These are phyloP conservation scores for Parapsyche elsis DNA, from an alignment of 1,140 invertebrate genomes.

Conservation along the genomic window DNA sequence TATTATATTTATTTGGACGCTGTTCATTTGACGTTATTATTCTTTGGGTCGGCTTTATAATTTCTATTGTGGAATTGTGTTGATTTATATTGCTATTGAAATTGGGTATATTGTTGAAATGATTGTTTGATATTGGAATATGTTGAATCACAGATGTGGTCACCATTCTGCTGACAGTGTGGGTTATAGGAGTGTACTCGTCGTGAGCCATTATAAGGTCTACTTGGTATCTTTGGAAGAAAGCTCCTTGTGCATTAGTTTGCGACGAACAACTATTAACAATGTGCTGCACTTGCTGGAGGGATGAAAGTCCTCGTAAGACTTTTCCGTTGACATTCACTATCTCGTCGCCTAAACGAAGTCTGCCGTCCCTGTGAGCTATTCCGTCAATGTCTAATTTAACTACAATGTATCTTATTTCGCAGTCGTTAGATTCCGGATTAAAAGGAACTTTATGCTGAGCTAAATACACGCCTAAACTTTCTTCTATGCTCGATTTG, in stretches of 20 bases:
- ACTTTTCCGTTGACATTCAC: constrained; percentile 87
- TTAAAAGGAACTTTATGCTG: constrained; percentile 71
- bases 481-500: constrained; percentile 74
- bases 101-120: constrained; percentile 54
- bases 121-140: constrained; percentile 57
- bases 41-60: constrained; percentile 53
- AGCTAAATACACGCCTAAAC: constrained; percentile 76
- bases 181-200: constrained; percentile 65
- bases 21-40: constrained; percentile 50
- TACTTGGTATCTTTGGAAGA: constrained; percentile 70
- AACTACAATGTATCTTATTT: constrained; percentile 83
- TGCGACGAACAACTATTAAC: constrained; percentile 67
- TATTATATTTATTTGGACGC: constrained; percentile 57
- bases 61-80: constrained; percentile 51
- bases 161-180: constrained; percentile 54
- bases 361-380: constrained; percentile 83
- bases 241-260: constrained; percentile 60
- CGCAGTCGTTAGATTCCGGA: constrained; percentile 66
- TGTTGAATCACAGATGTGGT: constrained; percentile 54
- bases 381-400: constrained; percentile 84
- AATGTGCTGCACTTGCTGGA: constrained; percentile 72
- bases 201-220: constrained; percentile 73
- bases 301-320: constrained; percentile 78
- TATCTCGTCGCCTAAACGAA: constrained; percentile 86
- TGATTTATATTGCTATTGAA: constrained; percentile 54